A percentile compares a stretch with the other conserved stretches of the same genome.
phyloP scores from a whole-genome alignment of 2,797 vertebrate genomes.

The Sandelia bainsii region DNA sequence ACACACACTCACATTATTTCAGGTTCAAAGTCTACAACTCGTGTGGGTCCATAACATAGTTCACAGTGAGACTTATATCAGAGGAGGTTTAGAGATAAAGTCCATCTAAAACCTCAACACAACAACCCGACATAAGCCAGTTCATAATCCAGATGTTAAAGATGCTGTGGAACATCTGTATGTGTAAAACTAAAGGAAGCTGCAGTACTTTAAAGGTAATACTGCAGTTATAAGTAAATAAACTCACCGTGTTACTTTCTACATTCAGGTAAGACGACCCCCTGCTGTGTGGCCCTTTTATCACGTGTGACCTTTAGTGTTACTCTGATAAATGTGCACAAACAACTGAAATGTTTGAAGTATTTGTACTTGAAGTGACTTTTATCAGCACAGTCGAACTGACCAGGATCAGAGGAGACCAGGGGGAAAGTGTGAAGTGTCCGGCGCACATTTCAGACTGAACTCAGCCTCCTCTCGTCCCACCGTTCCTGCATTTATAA shows the following conservation, averaged over 20 bases:
- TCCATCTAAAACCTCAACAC: neutral
- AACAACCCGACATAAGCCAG: no score
- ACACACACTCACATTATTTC: neutral
- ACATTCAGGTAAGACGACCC: no score
- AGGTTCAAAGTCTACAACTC: conserved; percentile 51
- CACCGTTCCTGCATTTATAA: no score
- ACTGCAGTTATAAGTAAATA: no score
- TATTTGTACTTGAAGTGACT: no score
- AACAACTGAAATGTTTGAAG: neutral
- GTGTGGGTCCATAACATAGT: conserved; percentile 10
- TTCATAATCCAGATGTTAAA: conserved; percentile 15
- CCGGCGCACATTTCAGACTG: no score
- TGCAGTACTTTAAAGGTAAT: neutral
- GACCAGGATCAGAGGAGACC: no score
- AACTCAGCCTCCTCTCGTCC: no score
- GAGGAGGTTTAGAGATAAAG: conserved; percentile 46
- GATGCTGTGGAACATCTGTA: neutral
- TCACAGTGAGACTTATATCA: conserved; percentile 43
- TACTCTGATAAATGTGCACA: conserved; percentile 11
- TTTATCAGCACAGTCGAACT: no score
- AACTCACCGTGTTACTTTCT: conserved; percentile 4
- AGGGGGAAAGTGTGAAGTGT: no score
- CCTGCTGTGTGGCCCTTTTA: neutral
- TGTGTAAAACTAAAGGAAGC: no score
- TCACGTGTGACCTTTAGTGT: conserved; percentile 22